Evolutionary conservation across 2,797 vertebrate genomes (phyloP), one percentile per base, ranked within the genome.

Genomic region (Emys orbicularis): DNA sequence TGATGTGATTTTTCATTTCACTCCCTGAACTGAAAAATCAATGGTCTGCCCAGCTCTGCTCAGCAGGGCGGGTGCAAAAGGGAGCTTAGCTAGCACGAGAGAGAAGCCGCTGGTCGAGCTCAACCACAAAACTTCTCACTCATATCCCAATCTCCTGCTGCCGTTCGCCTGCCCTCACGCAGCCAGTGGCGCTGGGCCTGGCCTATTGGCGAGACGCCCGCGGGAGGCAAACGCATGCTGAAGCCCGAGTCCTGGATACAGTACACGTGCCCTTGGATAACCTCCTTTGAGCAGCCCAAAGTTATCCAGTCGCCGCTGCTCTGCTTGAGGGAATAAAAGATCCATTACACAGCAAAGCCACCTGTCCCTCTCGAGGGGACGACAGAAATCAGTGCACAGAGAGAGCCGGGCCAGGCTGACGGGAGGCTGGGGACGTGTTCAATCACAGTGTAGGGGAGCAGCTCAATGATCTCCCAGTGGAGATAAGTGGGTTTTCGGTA

Each of bases 351-450:
- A 50, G 56, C 0, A 0, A 83, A 86, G 49, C 89, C 5, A 68
- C 0, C 5, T n/a, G 27, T 77, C 74, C 8, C 13, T 82, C 59
- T 88, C 50, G 37, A 50, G 87, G 61, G 79, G 41, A 76, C 91
- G 84, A 65, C 92, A 57, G 8, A 52, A 61, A 0, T 0, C 81
- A 90, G 2, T 25, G 83, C 54, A 0, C 76, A 76, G 81, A 76
- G 6, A 59, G 81, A 25, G 12, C 79, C 56, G 76, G 0, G 0
- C 1, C 8, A 59, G 44, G 2, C 18, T 74, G 44, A 50, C 2
- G 34, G 19, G 65, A 41, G 37, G 5, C 21, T 72, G 68, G 68
- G 68, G 5, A 41, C 37, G 5, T 19, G n/a, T 72, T n/a, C 68
- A 25, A 23, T 37, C 21, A 6, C 68, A 72, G 68, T 3, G 5